Percentiles rank a stretch among this genome's conserved stretches.
Evolutionary conservation across 2,888 invertebrate species (phyloP).

Genomic region (Carcina quercana): DNA sequence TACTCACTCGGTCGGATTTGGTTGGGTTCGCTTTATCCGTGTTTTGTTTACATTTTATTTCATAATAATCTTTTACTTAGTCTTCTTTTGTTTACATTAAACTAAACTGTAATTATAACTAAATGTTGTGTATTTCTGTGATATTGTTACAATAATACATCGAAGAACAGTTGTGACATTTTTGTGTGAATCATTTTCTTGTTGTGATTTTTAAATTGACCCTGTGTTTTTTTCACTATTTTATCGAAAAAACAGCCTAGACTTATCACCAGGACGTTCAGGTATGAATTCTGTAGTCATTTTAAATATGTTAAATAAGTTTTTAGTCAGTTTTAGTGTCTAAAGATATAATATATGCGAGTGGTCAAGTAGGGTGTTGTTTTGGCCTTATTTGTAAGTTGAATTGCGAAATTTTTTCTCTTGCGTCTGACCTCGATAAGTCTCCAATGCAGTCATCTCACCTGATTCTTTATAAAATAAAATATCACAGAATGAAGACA

Average conservation of each 20-base stretch:
- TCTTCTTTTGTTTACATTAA: constrained; percentile 38
- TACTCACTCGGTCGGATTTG: constrained; percentile 21
- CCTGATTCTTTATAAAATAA: too few relatives aligned
- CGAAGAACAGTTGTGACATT: constrained; percentile 11
- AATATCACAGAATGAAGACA: too few relatives aligned
- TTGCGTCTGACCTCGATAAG: constrained; percentile 38
- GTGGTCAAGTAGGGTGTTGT: constrained; percentile 17
- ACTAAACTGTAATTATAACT: constrained; percentile 14
- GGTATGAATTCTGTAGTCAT: not conserved
- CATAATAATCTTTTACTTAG: not conserved
- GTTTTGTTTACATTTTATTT: constrained; percentile 27
- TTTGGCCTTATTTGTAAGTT: constrained; percentile 38
- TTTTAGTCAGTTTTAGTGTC: constrained; percentile 11
- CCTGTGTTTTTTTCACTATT: constrained; percentile 5
- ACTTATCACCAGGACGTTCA: not conserved
- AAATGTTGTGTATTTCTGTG: constrained; percentile 40
- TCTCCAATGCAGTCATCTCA: too few relatives aligned
- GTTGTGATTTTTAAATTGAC: constrained; percentile 20
- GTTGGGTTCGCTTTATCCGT: constrained; percentile 18
- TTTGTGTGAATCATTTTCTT: constrained; percentile 23
- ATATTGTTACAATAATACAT: constrained; percentile 22
- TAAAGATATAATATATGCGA: constrained; percentile 3
- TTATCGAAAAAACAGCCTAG: not conserved
- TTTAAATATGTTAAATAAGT: not conserved
- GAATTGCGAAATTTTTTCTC: constrained; percentile 42